These are phyloP conservation scores for Cerceris rybyensis DNA, from an alignment of 2,888 invertebrate species.

Conservation along the genomic window DNA sequence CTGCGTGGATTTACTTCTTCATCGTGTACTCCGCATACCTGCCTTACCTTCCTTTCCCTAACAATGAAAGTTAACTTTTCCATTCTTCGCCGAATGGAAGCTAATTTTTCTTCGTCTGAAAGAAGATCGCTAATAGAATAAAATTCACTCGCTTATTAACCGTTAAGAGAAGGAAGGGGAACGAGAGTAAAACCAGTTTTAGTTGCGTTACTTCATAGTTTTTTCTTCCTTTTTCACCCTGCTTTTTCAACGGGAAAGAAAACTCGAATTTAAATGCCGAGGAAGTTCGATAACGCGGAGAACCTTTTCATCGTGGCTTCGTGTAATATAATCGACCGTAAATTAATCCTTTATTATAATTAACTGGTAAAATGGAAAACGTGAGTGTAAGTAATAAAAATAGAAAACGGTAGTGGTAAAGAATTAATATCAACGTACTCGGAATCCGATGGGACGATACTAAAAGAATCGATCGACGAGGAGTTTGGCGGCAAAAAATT, in stretches of 20 bases:
- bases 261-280: background rate
- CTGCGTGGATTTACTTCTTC: constrained; percentile 37
- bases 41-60: constrained; percentile 5
- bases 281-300: background rate
- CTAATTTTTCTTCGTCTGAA: constrained; percentile 10
- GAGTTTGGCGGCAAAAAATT: too few relatives aligned
- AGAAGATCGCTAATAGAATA: background rate
- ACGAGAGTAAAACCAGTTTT: background rate
- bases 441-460: too few relatives aligned
- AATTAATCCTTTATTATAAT: too few relatives aligned
- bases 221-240: background rate
- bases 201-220: background rate
- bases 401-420: too few relatives aligned
- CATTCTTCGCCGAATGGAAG: constrained; percentile 17
- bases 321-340: background rate
- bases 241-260: background rate
- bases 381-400: too few relatives aligned
- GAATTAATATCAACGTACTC: too few relatives aligned
- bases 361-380: too few relatives aligned
- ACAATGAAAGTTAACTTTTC: constrained; percentile 31
- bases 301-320: background rate
- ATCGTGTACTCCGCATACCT: constrained; percentile 21
- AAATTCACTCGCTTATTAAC: constrained; percentile 21
- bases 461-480: too few relatives aligned
- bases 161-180: constrained; percentile 17